These are phyloP conservation scores for Melanerpes formicivorus DNA, from an alignment of 2,113 vertebrate species.

Conservation along the genomic window DNA sequence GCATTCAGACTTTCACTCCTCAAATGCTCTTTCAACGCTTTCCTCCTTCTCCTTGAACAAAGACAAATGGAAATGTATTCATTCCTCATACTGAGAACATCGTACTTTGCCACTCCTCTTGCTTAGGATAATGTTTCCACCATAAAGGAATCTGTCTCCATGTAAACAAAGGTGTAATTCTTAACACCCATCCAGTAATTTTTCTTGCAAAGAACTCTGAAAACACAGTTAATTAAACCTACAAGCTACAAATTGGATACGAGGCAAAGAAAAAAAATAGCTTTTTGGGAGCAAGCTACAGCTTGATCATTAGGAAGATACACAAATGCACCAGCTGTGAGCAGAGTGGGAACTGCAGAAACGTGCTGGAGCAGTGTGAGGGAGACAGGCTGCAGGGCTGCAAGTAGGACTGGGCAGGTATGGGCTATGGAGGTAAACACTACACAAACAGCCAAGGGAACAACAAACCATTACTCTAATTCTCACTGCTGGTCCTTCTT, in stretches of 20 bases:
- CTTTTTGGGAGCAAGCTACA: neutral
- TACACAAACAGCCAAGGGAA: neutral
- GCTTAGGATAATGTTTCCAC: neutral
- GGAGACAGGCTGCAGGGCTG: neutral
- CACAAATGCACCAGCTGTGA: neutral
- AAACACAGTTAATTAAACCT: neutral
- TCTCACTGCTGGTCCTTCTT: neutral
- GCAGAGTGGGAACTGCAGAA: neutral
- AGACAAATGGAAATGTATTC: neutral
- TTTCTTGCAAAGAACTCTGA: neutral
- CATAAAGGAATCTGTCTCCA: neutral
- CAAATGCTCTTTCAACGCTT: neutral
- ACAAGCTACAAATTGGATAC: neutral
- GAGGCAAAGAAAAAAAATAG: neutral
- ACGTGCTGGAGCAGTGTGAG: accelerated
- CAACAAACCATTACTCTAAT: neutral
- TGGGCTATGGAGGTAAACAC: neutral
- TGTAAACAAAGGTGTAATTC: neutral
- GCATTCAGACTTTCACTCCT: neutral
- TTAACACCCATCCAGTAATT: neutral
- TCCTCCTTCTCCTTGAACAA: neutral
- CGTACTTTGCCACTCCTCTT: neutral
- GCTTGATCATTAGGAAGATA: neutral
- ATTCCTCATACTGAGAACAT: neutral
- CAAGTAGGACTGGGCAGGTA: neutral